These are phyloP conservation scores for Epinephelus moara DNA, from an alignment of 2,113 vertebrate genomes.

Conservation along the genomic window DNA sequence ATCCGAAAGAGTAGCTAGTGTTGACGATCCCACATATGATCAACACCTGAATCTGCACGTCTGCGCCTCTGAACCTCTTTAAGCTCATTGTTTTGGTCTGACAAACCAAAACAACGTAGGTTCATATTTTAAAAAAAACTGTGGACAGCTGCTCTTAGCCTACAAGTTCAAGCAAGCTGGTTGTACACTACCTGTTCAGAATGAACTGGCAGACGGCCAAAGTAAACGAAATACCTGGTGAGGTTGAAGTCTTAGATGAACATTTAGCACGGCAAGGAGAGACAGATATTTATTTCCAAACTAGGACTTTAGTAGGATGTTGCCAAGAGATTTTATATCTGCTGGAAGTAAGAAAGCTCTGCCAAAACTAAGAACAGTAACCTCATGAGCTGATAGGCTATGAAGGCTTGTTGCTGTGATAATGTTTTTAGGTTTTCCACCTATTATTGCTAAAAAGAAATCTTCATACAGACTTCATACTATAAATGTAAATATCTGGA, in stretches of 20 bases:
- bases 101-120: slow-evolving; percentile 48
- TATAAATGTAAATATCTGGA: neutral
- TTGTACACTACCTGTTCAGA: slow-evolving; percentile 40
- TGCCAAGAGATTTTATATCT: slow-evolving; percentile 21
- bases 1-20: neutral
- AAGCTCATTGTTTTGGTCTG: slow-evolving; percentile 36
- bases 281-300: slow-evolving; percentile 32
- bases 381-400: neutral
- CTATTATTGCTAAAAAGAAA: neutral
- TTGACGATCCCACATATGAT: neutral
- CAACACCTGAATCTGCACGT: slow-evolving; percentile 9
- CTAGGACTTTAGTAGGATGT: neutral
- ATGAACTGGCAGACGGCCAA: slow-evolving; percentile 54
- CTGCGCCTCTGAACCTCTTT: neutral
- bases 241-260: slow-evolving; percentile 40
- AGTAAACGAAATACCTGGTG: slow-evolving; percentile 32
- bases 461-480: neutral
- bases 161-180: slow-evolving; percentile 39
- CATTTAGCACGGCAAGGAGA: slow-evolving; percentile 27
- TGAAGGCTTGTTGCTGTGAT: neutral
- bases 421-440: neutral
- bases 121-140: neutral
- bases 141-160: slow-evolving; percentile 44
- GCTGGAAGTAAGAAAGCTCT: neutral
- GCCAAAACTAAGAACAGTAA: slow-evolving; percentile 1